phyloP scores from a whole-genome alignment of 2,797 vertebrate species.

The Pangasius mekongensis region DNA sequence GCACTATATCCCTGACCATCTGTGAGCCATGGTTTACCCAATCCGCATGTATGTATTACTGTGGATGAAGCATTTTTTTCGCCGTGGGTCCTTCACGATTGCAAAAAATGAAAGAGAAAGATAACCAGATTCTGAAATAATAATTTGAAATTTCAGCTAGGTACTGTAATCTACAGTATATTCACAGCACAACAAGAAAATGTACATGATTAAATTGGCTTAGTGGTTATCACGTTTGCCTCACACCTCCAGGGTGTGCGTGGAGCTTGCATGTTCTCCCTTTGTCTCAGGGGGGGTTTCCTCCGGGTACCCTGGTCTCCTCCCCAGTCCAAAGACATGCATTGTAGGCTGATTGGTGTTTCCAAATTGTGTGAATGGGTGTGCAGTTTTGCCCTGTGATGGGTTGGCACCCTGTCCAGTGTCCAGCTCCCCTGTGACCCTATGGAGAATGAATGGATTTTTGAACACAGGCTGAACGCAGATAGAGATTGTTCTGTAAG shows the following conservation, averaged over 20 bases:
- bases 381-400: too few species aligned
- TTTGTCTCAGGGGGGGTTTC: too few species aligned
- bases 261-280: too few species aligned
- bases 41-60: neutral
- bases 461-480: neutral
- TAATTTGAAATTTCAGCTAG: neutral
- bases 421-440: too few species aligned
- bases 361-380: too few species aligned
- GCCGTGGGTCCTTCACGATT: neutral
- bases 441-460: too few species aligned
- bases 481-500: neutral
- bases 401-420: too few species aligned
- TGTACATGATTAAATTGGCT: neutral
- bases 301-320: too few species aligned
- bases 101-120: neutral
- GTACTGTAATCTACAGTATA: neutral
- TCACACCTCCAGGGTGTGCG: too few species aligned
- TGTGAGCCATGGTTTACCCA: neutral
- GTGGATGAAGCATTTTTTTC: neutral
- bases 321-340: too few species aligned
- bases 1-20: constrained; percentile 9
- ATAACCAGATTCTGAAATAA: neutral
- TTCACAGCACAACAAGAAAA: neutral
- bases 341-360: too few species aligned
- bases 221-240: too few species aligned